A percentile compares a stretch with the other conserved stretches of the same genome.
These are phyloP conservation scores for Ichneumoninae sp. DNA, from an alignment of 2,888 invertebrate species.

Conservation along the genomic window DNA sequence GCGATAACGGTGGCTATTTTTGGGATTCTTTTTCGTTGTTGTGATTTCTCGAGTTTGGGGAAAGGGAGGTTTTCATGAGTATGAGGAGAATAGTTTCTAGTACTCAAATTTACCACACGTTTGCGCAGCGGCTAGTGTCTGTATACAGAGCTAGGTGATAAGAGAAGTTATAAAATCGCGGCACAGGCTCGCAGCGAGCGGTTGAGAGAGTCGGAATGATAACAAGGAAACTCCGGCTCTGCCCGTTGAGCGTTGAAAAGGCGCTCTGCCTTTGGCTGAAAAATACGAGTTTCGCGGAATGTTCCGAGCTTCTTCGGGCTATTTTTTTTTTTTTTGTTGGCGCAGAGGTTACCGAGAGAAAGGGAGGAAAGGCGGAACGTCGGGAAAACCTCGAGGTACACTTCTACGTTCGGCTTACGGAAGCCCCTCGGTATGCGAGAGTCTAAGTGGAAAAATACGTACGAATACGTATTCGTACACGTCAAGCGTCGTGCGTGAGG, in stretches of 20 bases:
- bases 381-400: slow-evolving; percentile 24
- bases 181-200: background rate
- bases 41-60: background rate
- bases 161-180: background rate
- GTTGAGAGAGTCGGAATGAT: slow-evolving; percentile 42
- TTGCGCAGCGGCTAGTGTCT: background rate
- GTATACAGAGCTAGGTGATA: slow-evolving; percentile 19
- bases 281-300: background rate
- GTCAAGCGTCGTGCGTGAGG: slow-evolving; percentile 36
- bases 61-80: background rate
- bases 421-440: slow-evolving; percentile 34
- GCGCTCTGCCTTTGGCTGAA: slow-evolving; percentile 25
- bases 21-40: background rate
- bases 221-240: slow-evolving; percentile 36
- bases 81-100: background rate
- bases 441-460: slow-evolving; percentile 60
- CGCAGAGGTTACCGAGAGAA: background rate
- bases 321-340: background rate
- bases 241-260: slow-evolving; percentile 24
- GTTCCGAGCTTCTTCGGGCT: background rate
- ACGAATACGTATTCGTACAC: slow-evolving; percentile 43
- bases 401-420: slow-evolving; percentile 22
- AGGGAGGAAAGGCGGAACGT: background rate
- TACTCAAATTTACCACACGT: background rate
- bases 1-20: background rate